Conservation (phyloP, 2,113 vertebrate species). For the Nycticebus coucang region DNA sequence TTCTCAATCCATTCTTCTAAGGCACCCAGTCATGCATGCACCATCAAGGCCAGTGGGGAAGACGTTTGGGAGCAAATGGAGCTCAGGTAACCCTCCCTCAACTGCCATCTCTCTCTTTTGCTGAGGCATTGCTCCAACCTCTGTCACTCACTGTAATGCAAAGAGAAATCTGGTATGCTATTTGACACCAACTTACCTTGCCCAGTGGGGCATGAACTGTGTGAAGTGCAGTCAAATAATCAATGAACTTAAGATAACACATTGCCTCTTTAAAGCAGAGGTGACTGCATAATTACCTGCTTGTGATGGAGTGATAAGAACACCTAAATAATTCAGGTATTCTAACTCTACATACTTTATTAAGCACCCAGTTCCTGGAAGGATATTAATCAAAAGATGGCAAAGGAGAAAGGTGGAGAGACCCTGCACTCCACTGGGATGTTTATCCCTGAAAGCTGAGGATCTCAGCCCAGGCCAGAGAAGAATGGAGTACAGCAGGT, state of each 20-base stretch:
- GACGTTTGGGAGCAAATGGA: neutral
- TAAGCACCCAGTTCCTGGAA: neutral
- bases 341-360: neutral
- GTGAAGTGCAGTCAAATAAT: neutral
- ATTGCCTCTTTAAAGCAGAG: neutral
- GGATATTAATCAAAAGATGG: neutral
- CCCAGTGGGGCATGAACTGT: neutral
- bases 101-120: neutral
- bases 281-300: neutral
- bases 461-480: neutral
- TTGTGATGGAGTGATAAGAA: neutral
- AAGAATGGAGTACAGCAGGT: neutral
- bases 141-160: neutral
- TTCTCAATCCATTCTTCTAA: neutral
- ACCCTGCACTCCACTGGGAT: rapidly evolving
- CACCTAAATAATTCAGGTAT: slow-evolving; percentile 15
- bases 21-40: neutral
- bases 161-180: neutral
- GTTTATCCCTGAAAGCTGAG: neutral
- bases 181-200: neutral
- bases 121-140: neutral
- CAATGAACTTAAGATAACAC: neutral
- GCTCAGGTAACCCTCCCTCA: neutral
- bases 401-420: neutral
- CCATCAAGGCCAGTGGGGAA: neutral